These are phyloP conservation scores for Morelia viridis DNA, from an alignment of 2,797 vertebrate species.

Conservation along the genomic window DNA sequence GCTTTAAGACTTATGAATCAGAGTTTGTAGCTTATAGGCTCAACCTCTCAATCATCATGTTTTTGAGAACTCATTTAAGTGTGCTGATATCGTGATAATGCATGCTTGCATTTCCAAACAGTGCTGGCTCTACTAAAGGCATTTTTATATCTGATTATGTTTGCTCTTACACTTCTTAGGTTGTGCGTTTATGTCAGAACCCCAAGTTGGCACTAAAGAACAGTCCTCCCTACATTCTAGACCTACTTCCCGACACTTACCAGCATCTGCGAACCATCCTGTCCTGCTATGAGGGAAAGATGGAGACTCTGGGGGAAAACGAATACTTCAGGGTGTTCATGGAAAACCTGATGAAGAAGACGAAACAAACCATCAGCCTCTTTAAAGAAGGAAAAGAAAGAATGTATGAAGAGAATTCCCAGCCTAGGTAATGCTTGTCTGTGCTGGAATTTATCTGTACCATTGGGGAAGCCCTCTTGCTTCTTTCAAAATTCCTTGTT, in stretches of 20 bases:
- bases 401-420: constrained; percentile 99
- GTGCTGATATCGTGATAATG: not conserved
- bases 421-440: constrained; percentile 84
- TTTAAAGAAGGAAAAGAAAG: constrained; percentile 98
- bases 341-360: constrained; percentile 98
- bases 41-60: not conserved
- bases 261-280: constrained; percentile 96
- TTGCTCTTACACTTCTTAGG: constrained; percentile 72
- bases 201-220: constrained; percentile 96
- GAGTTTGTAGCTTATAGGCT: not conserved
- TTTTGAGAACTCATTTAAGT: not conserved
- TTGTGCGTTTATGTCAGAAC: constrained; percentile 97
- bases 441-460: not conserved
- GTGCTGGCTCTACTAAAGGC: accelerated
- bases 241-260: constrained; percentile 96
- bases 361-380: constrained; percentile 98
- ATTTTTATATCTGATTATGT: not conserved
- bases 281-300: constrained; percentile 96
- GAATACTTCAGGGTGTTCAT: constrained; percentile 98
- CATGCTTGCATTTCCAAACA: not conserved
- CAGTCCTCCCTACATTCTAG: constrained; percentile 98
- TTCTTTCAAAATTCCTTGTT: not conserved
- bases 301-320: constrained; percentile 95
- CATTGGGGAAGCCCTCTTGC: not conserved
- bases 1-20: not conserved